These are phyloP conservation scores for Saturnia pavonia DNA, from an alignment of 2,888 invertebrate species.

Conservation along the genomic window DNA sequence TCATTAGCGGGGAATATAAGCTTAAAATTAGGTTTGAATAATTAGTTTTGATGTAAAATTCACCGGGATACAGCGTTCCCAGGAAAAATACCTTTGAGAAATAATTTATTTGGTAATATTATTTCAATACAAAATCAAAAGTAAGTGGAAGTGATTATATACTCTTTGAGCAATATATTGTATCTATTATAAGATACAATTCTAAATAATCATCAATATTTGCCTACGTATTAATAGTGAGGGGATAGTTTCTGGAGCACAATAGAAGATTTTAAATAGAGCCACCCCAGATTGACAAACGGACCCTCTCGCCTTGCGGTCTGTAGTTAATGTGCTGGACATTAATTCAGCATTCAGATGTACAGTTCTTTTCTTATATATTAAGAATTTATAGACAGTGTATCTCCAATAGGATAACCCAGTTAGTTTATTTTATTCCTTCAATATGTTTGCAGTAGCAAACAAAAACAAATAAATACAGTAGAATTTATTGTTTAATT, in stretches of 20 bases:
- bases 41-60: too few species aligned
- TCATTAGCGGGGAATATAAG: too few species aligned
- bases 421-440: not conserved
- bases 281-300: constrained; percentile 65
- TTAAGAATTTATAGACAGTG: constrained; percentile 29
- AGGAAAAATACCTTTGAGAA: too few species aligned
- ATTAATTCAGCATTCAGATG: constrained; percentile 67
- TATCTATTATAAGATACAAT: not conserved
- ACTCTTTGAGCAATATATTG: not conserved
- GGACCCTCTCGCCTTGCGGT: constrained; percentile 55
- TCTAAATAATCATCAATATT: not conserved
- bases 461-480: too few species aligned
- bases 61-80: too few species aligned
- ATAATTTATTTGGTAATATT: too few species aligned
- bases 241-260: constrained; percentile 51
- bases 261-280: constrained; percentile 76
- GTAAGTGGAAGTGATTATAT: not conserved
- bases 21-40: too few species aligned
- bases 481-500: not conserved
- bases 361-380: constrained; percentile 39
- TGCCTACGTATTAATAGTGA: constrained; percentile 10
- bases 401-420: not conserved
- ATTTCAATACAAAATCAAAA: too few species aligned
- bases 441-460: not conserved
- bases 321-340: constrained; percentile 80